Evolutionary conservation across 2,113 vertebrate species (phyloP).

Genomic region (Cheirogaleus medius): DNA sequence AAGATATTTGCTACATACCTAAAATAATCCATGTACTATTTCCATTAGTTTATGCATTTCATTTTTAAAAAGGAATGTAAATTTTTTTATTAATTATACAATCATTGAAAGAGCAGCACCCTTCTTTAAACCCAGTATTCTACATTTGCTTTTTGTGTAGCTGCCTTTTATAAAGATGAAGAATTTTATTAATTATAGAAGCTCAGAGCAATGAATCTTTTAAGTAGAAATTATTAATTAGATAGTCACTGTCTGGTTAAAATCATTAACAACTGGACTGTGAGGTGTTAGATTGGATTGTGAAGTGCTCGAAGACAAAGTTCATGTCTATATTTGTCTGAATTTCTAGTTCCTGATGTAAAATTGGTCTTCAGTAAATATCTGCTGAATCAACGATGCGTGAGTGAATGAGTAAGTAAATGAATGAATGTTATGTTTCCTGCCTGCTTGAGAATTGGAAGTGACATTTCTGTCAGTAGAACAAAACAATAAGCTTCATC

Average conservation of each 20-base stretch:
- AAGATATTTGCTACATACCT: background rate
- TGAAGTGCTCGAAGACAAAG: background rate
- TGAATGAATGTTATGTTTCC: background rate
- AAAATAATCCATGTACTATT: background rate
- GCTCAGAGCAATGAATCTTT: background rate
- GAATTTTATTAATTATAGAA: background rate
- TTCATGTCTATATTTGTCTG: background rate
- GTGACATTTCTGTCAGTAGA: background rate
- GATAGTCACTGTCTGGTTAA: background rate
- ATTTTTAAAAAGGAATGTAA: background rate
- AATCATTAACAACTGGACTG: background rate
- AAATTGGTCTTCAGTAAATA: background rate
- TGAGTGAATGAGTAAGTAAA: background rate
- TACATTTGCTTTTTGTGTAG: background rate
- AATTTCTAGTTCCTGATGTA: background rate
- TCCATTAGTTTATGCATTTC: background rate
- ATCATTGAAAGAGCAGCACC: background rate
- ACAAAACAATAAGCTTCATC: background rate
- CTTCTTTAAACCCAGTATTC: background rate
- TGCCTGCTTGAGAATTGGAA: background rate
- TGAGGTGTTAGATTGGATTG: background rate
- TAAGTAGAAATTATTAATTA: constrained; percentile 8
- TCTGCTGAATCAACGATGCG: background rate
- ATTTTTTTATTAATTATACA: background rate
- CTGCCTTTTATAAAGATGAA: background rate